Conservation (phyloP, 2,113 vertebrate genomes). For the Phrynosoma blainvillii region DNA sequence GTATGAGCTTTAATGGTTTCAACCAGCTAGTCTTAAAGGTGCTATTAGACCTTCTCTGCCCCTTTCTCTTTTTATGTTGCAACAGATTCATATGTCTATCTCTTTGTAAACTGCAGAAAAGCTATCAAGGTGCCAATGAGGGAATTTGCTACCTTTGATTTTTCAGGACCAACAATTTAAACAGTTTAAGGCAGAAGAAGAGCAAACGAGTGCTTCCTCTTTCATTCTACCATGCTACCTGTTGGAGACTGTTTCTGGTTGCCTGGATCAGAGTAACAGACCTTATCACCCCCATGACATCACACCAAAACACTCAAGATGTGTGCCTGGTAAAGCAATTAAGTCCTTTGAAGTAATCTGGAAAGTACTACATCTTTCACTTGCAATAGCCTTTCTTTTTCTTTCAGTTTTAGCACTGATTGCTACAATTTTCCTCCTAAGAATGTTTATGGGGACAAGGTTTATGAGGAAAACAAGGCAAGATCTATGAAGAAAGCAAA, state of each 20-base stretch:
- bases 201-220: background rate
- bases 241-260: background rate
- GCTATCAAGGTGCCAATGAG: too few species aligned
- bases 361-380: constrained; percentile 18
- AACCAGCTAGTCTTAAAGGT: background rate
- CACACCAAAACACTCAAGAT: constrained; percentile 10
- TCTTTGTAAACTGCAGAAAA: background rate
- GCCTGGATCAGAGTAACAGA: constrained; percentile 1
- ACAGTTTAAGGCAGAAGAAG: background rate
- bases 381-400: constrained; percentile 63
- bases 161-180: background rate
- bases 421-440: constrained; percentile 52
- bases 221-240: too few species aligned
- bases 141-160: background rate
- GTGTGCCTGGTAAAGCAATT: constrained; percentile 21
- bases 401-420: constrained; percentile 76
- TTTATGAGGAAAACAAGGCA: constrained; percentile 69
- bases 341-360: background rate
- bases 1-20: background rate
- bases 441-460: constrained; percentile 10
- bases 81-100: too few species aligned
- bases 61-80: too few species aligned
- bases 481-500: constrained; percentile 49
- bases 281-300: constrained; percentile 17
- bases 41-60: background rate